These are phyloP conservation scores for Limenitis camilla DNA, from an alignment of 2,888 invertebrate genomes.

Conservation along the genomic window DNA sequence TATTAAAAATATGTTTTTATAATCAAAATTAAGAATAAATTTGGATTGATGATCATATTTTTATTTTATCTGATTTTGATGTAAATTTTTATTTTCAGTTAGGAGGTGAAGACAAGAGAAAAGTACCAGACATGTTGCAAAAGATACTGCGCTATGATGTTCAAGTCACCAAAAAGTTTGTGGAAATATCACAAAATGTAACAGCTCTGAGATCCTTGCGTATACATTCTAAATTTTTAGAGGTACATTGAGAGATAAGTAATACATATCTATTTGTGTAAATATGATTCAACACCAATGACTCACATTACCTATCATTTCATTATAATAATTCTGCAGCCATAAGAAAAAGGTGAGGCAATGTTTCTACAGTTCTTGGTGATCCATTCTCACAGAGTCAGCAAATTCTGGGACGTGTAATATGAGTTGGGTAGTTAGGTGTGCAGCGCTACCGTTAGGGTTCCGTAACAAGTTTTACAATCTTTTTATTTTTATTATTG, in stretches of 20 bases:
- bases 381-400: too few species aligned
- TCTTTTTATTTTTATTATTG: too few species aligned
- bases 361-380: too few species aligned
- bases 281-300: not conserved
- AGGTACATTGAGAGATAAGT: constrained; percentile 48
- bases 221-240: constrained; percentile 72
- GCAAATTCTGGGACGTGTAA: too few species aligned
- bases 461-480: too few species aligned
- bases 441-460: too few species aligned
- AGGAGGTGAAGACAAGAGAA: constrained; percentile 47
- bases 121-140: constrained; percentile 65
- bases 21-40: not conserved
- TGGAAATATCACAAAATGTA: constrained; percentile 58
- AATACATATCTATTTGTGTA: not conserved
- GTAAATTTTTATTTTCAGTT: constrained; percentile 35
- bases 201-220: constrained; percentile 67
- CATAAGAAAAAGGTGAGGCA: too few species aligned
- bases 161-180: constrained; percentile 68
- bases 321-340: too few species aligned
- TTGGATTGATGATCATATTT: not conserved
- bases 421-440: too few species aligned
- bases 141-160: constrained; percentile 67
- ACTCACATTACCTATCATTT: not conserved
- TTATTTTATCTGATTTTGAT: not conserved
- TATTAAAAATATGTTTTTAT: too few species aligned